These are phyloP conservation scores for Chaetops frenatus DNA, from an alignment of 2,113 vertebrate species.

Conservation along the genomic window DNA sequence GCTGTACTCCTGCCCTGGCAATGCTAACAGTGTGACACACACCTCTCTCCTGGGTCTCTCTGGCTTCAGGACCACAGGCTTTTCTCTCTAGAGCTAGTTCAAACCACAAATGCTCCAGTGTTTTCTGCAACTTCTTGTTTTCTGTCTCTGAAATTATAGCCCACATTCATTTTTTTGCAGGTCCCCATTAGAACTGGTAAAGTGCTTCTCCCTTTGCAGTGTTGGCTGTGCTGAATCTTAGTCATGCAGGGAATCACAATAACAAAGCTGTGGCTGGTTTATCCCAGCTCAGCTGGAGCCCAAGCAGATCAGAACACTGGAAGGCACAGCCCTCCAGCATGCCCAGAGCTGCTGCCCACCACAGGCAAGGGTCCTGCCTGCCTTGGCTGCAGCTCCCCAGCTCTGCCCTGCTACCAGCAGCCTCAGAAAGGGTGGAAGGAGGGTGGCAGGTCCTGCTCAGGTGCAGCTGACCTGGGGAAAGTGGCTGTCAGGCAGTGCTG, in stretches of 20 bases:
- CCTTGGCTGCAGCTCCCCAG: neutral
- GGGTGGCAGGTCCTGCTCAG: neutral
- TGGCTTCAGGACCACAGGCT: neutral
- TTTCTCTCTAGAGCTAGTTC: neutral
- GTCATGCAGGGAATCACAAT: neutral
- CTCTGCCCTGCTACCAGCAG: accelerated
- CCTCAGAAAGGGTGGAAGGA: neutral
- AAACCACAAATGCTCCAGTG: neutral
- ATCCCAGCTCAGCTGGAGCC: neutral
- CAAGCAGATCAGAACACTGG: neutral
- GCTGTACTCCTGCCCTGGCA: neutral
- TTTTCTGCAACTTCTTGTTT: neutral
- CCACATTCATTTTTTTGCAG: neutral
- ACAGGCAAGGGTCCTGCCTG: neutral
- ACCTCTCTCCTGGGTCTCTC: neutral
- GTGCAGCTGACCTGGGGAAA: neutral
- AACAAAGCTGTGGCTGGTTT: neutral
- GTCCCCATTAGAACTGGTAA: neutral
- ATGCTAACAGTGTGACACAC: neutral
- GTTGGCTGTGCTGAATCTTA: neutral
- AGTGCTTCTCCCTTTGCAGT: neutral
- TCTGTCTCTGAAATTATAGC: neutral
- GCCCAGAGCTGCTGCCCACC: neutral
- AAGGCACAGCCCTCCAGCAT: neutral
- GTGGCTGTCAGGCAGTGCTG: neutral